Conservation (phyloP, 2,797 vertebrate species). For the Martes flavigula region DNA sequence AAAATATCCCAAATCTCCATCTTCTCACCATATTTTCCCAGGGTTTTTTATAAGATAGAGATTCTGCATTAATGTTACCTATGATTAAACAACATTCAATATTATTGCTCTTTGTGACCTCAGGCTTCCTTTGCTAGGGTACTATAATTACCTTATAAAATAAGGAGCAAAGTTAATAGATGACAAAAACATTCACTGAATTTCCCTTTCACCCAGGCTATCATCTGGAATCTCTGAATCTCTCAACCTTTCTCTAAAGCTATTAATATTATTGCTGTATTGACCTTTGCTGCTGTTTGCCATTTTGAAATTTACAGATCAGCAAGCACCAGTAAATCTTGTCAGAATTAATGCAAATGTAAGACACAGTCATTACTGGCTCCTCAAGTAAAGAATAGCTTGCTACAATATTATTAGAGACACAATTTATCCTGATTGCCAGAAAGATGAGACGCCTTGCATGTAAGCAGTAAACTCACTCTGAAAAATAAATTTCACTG, state of each 20-base stretch:
- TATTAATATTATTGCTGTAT: conserved; percentile 61
- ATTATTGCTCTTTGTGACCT: not conserved
- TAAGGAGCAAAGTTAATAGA: not conserved
- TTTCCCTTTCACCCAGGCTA: not conserved
- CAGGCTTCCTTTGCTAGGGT: not conserved
- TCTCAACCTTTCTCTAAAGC: conserved; percentile 38
- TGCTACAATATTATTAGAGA: conserved; percentile 65
- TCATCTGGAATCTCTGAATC: not conserved
- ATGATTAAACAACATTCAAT: not conserved
- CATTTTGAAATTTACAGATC: conserved; percentile 78
- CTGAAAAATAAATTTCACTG: conserved; percentile 51
- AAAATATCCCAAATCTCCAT: not conserved
- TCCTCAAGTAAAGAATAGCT: conserved; percentile 73
- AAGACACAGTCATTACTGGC: conserved; percentile 74
- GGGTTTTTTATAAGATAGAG: conserved; percentile 16
- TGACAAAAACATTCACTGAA: not conserved
- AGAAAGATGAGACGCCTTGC: conserved; percentile 60
- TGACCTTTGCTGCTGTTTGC: conserved; percentile 78
- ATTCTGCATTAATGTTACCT: conserved; percentile 23
- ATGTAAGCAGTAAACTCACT: not conserved
- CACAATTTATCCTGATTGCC: conserved; percentile 72
- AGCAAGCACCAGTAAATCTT: conserved; percentile 78
- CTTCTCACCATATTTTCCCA: conserved; percentile 15
- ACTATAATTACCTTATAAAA: not conserved
- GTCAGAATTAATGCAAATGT: conserved; percentile 80